Evolutionary conservation across 2,797 vertebrate genomes (phyloP), one percentile per base, ranked within the genome.

Genomic region (Myotis findleyi): DNA sequence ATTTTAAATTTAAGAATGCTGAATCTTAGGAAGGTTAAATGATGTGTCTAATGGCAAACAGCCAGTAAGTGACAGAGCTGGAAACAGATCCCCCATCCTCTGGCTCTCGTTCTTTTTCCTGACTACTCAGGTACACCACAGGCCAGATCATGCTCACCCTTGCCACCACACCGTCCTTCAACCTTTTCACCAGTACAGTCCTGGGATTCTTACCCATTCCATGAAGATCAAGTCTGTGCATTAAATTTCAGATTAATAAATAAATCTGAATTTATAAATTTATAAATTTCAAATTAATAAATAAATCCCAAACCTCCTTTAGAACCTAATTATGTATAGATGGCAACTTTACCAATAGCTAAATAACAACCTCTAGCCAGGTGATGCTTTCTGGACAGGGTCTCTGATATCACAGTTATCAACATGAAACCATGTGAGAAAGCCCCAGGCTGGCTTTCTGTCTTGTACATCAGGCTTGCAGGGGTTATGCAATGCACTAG

Each of bases 401-500:
- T 62, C 62, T 81, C 59, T 17, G 23, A 13, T 0, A 10, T 33
- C 51, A 80, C n/a, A 38, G 21, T 64, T 69, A 51, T 33, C 44
- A 87, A 38, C 75, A 71, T 6, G 41, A 62, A 82, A 17, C 18
- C 41, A 41, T 23, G 49, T 44, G 27, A 68, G 30, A 7, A 49
- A 49, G 8, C 7, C 44, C 38, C 25, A n/a, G 38, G 23, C 27
- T 6, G 4, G 14, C 33, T 87, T 51, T 62, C 76, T 81, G 7
- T 11, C 53, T 38, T 20, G 11, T 9, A 30, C 20, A 3, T 16
- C 49, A 69, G 38, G 14, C 38, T 55, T 13, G 2, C 5, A 44
- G 51, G n/a, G 25, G 9, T 10, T 33, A 13, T 8, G 16, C 1
- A 5, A 1, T 0, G 6, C 0, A 0, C 41, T 20, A 4, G 7